Conservation (phyloP, 1,140 invertebrate species). For the Tenebrio molitor region DNA sequence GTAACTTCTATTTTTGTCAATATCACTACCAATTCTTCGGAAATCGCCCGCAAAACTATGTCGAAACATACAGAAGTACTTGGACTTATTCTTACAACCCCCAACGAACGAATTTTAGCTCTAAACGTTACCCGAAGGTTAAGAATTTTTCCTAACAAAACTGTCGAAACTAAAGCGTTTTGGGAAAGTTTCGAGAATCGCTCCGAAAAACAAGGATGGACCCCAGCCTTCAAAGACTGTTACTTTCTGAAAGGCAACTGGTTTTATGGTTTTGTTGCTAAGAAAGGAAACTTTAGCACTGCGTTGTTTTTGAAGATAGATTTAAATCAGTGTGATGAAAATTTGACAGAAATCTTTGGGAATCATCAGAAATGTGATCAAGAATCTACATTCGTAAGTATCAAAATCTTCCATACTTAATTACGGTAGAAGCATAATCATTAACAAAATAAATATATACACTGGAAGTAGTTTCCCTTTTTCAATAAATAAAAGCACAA, state of each 20-base stretch:
- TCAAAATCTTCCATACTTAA: too few species aligned
- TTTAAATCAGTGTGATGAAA: conserved; percentile 66
- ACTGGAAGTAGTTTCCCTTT: too few species aligned
- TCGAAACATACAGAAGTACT: conserved; percentile 43
- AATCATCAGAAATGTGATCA: conserved; percentile 63
- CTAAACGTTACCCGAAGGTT: conserved; percentile 53
- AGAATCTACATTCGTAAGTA: conserved; percentile 63
- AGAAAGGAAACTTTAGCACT: conserved; percentile 48
- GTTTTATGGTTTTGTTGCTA: conserved; percentile 57
- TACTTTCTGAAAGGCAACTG: conserved; percentile 51
- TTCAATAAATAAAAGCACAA: too few species aligned
- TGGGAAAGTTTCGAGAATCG: conserved; percentile 52
- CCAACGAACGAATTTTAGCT: conserved; percentile 49
- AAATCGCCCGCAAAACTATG: conserved; percentile 44
- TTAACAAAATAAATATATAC: too few species aligned
- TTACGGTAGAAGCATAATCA: too few species aligned
- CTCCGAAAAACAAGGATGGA: conserved; percentile 57
- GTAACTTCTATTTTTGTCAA: conserved; percentile 21
- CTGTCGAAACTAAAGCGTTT: conserved; percentile 54
- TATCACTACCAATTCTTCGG: conserved; percentile 45
- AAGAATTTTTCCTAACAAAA: conserved; percentile 55
- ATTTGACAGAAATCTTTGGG: conserved; percentile 62
- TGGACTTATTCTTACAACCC: conserved; percentile 49
- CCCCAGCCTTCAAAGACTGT: conserved; percentile 59
- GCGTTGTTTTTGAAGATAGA: conserved; percentile 62